phyloP scores from a whole-genome alignment of 1,140 invertebrate species.

The Oncopeltus fasciatus region DNA sequence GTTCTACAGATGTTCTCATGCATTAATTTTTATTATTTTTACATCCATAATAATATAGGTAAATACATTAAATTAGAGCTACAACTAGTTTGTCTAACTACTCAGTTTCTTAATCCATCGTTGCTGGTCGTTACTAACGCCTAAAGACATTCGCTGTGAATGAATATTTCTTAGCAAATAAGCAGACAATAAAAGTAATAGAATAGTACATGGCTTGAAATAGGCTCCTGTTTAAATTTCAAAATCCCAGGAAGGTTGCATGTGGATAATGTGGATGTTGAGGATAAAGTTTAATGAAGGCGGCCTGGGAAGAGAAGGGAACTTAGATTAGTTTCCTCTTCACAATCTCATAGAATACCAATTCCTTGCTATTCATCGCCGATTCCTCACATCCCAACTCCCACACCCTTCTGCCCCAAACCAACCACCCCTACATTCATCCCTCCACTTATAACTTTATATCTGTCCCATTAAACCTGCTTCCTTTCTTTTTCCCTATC shows the following conservation, averaged over 20 bases:
- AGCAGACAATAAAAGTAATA: too few species aligned
- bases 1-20: too few species aligned
- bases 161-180: too few species aligned
- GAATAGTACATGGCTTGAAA: too few species aligned
- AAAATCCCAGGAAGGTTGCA: constrained; percentile 1
- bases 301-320: background rate
- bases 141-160: too few species aligned
- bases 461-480: background rate
- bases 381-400: constrained; percentile 3
- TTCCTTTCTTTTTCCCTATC: background rate
- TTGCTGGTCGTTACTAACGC: too few species aligned
- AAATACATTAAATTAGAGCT: too few species aligned
- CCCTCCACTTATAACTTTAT: constrained; percentile 6
- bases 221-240: constrained; percentile 6
- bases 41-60: too few species aligned
- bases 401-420: background rate
- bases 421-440: background rate
- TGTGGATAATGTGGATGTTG: constrained; percentile 8
- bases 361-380: constrained; percentile 14
- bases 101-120: too few species aligned
- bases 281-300: constrained; percentile 13
- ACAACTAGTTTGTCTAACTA: too few species aligned
- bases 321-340: constrained; percentile 14
- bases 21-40: too few species aligned
- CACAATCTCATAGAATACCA: constrained; percentile 15